Conservation (phyloP, 2,113 vertebrate genomes). For the Paedocypris sp. region DNA sequence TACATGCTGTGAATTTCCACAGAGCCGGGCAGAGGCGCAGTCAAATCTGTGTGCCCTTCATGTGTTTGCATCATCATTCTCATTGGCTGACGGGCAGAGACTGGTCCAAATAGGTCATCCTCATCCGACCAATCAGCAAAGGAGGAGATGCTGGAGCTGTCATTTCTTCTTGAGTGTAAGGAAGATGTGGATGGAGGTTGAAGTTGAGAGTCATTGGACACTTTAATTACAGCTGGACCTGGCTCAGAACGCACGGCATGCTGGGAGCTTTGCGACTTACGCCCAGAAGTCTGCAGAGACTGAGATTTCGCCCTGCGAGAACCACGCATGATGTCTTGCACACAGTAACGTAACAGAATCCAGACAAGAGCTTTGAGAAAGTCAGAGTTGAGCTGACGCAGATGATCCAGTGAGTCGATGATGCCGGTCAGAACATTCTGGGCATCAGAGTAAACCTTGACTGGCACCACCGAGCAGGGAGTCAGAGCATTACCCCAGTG, state of each 20-base stretch:
- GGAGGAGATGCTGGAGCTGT: constrained; percentile 68
- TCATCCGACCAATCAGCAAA: constrained; percentile 85
- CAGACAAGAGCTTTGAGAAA: constrained; percentile 85
- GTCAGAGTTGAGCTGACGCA: constrained; percentile 83
- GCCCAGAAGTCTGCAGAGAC: constrained; percentile 45
- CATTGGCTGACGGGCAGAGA: constrained; percentile 58
- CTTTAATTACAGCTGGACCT: constrained; percentile 11
- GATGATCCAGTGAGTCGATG: constrained; percentile 84
- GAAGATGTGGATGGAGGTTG: constrained; percentile 29
- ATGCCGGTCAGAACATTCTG: constrained; percentile 85
- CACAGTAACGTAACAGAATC: constrained; percentile 75
- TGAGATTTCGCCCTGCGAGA: constrained; percentile 42
- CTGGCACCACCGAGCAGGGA: constrained; percentile 74
- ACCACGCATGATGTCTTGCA: constrained; percentile 47
- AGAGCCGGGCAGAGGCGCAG: constrained; percentile 80
- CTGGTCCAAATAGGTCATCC: constrained; percentile 76
- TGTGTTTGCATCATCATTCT: constrained; percentile 53
- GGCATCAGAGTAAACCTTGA: constrained; percentile 83
- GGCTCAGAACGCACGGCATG: constrained; percentile 26
- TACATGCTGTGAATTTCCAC: constrained; percentile 67
- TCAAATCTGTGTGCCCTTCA: constrained; percentile 40
- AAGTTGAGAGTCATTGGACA: constrained; percentile 8
- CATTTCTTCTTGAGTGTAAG: constrained; percentile 47
- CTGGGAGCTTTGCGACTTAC: constrained; percentile 54
- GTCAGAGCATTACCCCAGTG: constrained; percentile 86